Evolutionary conservation across 2,888 invertebrate genomes (phyloP), one percentile per base, ranked within the genome.

Genomic region (Exephanes ischioxanthus): DNA sequence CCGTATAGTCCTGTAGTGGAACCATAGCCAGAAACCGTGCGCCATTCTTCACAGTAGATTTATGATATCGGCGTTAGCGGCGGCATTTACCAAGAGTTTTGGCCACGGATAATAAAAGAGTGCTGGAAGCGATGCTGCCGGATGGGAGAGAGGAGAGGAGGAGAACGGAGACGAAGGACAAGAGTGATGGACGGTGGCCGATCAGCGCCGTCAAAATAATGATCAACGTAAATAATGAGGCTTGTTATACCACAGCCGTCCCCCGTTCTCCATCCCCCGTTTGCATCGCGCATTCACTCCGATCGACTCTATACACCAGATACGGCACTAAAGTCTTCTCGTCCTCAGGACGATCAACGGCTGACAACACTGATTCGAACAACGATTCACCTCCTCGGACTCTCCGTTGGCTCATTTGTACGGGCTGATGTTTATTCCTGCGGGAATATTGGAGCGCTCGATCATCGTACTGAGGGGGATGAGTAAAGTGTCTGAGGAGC

Each of bases 191-290:
- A 93, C 93, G 92, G 92, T 92, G 92, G 91, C 91, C 92, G 92
- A 92, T 93, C 92, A 92, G 90, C 91, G 91, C 92, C 92, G 92
- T 93, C 92, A 92, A 92, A 93, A 93, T 93, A 92, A 93, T 92
- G 91, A 92, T 92, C 91, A 90, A 90, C 92, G 91, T 92, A 92
- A 92, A 92, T 92, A 91, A 92, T 92, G 92, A 91, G 91, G 86
- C 90, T 89, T 89, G 89, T 90, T 90, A 90, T 88, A 86, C 88
- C 83, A 86, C 71, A 77, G 51, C 37, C 66, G 19, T 33, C 51
- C 53, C 51, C 0, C 48, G 58, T 41, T 37, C 41, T 19, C 33
- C 77, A 63, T 71, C 84, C 58, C 48, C 76, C 67, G 48, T 70
- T 82, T 72, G 75, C 68, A 86, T 84, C 76, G 73, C 79, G 66